phyloP scores from a whole-genome alignment of 2,797 vertebrate species.

The Xiphorhynchus erythropygius region DNA sequence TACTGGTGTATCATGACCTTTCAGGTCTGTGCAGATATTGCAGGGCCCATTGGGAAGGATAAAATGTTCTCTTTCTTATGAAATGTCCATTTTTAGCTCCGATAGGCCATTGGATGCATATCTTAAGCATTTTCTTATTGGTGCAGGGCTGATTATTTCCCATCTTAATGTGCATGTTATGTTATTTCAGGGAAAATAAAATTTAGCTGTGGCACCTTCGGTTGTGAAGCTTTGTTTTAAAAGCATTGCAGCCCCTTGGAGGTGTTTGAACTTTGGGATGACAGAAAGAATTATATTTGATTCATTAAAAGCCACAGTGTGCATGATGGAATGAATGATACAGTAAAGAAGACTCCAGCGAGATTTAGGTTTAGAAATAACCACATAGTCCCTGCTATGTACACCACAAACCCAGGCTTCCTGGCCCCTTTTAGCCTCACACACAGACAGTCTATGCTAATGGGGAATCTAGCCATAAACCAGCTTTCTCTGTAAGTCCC shows the following conservation, averaged over 20 bases:
- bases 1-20: not conserved
- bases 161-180: not conserved
- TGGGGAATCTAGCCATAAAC: not conserved
- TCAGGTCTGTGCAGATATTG: not conserved
- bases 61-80: not conserved
- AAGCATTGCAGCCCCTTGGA: not conserved
- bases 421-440: not conserved
- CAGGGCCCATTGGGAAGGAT: not conserved
- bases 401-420: not conserved
- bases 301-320: not conserved
- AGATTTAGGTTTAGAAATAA: slow-evolving; percentile 20
- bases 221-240: not conserved
- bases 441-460: not conserved
- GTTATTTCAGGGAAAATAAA: not conserved
- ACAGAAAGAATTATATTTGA: not conserved
- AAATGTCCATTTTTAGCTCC: not conserved
- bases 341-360: not conserved
- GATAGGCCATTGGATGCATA: not conserved
- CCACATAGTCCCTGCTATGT: not conserved
- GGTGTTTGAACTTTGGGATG: not conserved
- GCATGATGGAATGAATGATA: not conserved
- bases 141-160: not conserved
- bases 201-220: not conserved
- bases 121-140: not conserved
- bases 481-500: not conserved